These are phyloP conservation scores for Cepaea nemoralis DNA, from an alignment of 1,140 invertebrate species.

Conservation along the genomic window DNA sequence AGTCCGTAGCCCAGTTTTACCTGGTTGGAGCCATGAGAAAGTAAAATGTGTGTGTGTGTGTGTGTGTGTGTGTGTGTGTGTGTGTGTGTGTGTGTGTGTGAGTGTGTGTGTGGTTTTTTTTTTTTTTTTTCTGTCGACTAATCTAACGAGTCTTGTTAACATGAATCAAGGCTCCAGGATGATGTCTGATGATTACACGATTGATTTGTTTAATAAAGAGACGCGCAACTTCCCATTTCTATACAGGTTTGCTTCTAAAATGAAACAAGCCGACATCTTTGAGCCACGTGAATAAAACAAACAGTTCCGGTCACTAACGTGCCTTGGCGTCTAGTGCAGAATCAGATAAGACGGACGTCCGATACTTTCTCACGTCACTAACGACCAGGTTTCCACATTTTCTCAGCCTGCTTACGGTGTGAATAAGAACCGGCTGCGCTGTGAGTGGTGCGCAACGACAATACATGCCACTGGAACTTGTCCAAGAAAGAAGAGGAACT, in stretches of 20 bases:
- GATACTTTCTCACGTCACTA: constrained; percentile 4
- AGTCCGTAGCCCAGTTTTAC: no score
- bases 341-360: not conserved
- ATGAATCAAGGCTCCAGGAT: no score
- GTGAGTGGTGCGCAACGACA: not conserved
- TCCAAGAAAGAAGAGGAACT: not conserved
- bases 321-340: not conserved
- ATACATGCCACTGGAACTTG: not conserved
- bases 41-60: no score
- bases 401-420: not conserved
- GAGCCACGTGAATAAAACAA: not conserved
- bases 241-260: not conserved
- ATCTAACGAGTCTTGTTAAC: no score
- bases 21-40: no score
- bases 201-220: not conserved
- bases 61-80: no score
- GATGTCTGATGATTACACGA: no score
- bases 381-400: not conserved
- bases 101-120: no score
- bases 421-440: not conserved
- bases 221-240: not conserved
- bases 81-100: no score
- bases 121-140: no score
- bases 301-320: not conserved
- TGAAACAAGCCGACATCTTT: not conserved